Evolutionary conservation across 2,888 invertebrate genomes (phyloP).

Genomic region (Sturmia bella): DNA sequence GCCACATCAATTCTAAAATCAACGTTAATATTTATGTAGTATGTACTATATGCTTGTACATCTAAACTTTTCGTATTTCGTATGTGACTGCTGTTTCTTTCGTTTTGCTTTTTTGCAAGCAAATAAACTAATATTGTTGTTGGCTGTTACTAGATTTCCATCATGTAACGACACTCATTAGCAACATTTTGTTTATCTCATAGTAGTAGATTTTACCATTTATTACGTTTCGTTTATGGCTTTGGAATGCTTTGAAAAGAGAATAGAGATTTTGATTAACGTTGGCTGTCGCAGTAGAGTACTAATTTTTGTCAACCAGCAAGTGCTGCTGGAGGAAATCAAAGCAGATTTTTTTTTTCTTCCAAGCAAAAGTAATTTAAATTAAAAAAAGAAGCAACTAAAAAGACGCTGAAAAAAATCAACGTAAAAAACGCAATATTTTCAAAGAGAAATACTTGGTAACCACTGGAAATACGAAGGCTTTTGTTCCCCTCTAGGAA

Average conservation of each 20-base stretch:
- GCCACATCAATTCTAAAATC: conserved; percentile 2
- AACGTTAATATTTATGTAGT: neutral
- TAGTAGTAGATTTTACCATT: conserved; percentile 14
- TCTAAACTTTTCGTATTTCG: neutral
- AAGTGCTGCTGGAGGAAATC: neutral
- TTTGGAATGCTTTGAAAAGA: neutral
- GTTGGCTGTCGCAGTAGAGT: neutral
- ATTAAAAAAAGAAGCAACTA: too few species aligned
- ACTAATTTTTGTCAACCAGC: neutral
- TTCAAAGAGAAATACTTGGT: too few species aligned
- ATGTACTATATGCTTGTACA: neutral
- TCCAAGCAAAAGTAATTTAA: neutral
- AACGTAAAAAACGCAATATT: too few species aligned
- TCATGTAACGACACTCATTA: conserved; percentile 51
- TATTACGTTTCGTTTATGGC: conserved; percentile 9
- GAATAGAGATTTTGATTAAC: conserved; percentile 21
- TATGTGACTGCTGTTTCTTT: neutral
- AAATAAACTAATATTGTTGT: conserved; percentile 19
- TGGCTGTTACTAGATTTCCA: conserved; percentile 21
- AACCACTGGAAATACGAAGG: too few species aligned
- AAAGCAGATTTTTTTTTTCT: neutral
- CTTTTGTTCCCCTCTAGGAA: too few species aligned
- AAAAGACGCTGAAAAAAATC: too few species aligned
- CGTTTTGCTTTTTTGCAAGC: neutral
- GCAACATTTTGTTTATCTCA: conserved; percentile 33